A percentile compares a stretch with the other conserved stretches of the same genome.
These are phyloP conservation scores for Pangasianodon hypophthalmus DNA, from an alignment of 2,113 vertebrate genomes.

Conservation along the genomic window DNA sequence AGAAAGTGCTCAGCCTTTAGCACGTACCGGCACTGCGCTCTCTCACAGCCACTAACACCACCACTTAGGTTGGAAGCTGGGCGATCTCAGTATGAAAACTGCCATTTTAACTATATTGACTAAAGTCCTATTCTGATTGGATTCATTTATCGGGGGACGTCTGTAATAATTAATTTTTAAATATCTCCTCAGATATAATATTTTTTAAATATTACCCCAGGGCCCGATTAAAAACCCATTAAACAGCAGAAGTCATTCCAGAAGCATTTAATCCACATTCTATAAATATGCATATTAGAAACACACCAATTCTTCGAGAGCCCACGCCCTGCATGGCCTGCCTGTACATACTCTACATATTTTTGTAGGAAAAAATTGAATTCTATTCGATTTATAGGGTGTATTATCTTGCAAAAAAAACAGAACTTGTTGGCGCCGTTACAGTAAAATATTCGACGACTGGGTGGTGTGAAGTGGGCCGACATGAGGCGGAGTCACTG, in stretches of 20 bases:
- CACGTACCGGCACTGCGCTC: constrained; percentile 20
- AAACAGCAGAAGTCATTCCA: not conserved
- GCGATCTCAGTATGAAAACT: not conserved
- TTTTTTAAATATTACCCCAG: not conserved
- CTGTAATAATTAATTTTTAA: not conserved
- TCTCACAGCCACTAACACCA: not conserved
- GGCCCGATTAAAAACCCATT: not conserved
- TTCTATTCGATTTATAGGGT: not conserved
- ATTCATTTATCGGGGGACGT: not conserved
- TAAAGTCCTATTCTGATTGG: not conserved
- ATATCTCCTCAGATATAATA: not conserved
- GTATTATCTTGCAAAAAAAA: not conserved
- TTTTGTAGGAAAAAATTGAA: not conserved
- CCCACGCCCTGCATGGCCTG: not conserved
- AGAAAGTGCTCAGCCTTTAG: not conserved
- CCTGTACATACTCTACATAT: not conserved
- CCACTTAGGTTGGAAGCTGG: not conserved
- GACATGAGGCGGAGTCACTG: no score
- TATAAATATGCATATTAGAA: not conserved
- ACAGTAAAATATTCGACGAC: no score
- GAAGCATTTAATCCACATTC: not conserved
- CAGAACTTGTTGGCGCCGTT: no score
- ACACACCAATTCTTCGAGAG: not conserved
- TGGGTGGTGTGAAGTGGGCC: no score
- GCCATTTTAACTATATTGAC: not conserved